Evolutionary conservation across 2,113 vertebrate species (phyloP).

Genomic region (Oceanites oceanicus): DNA sequence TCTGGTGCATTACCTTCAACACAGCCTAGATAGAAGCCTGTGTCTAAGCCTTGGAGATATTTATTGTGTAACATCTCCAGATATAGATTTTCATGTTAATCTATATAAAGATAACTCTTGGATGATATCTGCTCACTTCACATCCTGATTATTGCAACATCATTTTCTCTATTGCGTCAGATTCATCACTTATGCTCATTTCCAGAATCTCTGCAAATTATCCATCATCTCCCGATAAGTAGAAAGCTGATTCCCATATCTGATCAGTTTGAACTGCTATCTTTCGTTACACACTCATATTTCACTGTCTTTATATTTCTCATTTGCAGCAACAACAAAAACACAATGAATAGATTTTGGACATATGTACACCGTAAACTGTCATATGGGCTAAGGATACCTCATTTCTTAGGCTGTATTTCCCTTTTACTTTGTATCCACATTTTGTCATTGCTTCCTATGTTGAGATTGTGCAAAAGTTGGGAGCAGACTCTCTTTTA

Average conservation of each 20-base stretch:
- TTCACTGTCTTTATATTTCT: not conserved
- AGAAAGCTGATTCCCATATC: not conserved
- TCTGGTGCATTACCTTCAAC: not conserved
- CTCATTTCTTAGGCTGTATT: not conserved
- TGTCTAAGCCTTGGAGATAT: not conserved
- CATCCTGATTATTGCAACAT: not conserved
- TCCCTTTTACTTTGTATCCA: not conserved
- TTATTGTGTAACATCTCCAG: not conserved
- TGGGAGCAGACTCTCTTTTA: not conserved
- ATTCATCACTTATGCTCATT: not conserved
- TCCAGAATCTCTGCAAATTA: not conserved
- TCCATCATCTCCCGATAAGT: not conserved
- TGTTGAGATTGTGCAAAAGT: not conserved
- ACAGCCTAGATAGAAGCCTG: not conserved
- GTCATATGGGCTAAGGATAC: not conserved
- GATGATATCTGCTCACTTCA: not conserved
- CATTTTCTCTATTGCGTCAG: not conserved
- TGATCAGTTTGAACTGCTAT: not conserved
- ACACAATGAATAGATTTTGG: not conserved
- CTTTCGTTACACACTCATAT: not conserved
- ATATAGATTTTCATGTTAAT: slow-evolving; percentile 13
- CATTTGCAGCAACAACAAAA: not conserved
- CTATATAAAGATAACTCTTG: slow-evolving; percentile 16
- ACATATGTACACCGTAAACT: not conserved
- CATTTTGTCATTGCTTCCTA: not conserved